phyloP scores from a whole-genome alignment of 2,113 vertebrate genomes.

The Campylomormyrus numenius region DNA sequence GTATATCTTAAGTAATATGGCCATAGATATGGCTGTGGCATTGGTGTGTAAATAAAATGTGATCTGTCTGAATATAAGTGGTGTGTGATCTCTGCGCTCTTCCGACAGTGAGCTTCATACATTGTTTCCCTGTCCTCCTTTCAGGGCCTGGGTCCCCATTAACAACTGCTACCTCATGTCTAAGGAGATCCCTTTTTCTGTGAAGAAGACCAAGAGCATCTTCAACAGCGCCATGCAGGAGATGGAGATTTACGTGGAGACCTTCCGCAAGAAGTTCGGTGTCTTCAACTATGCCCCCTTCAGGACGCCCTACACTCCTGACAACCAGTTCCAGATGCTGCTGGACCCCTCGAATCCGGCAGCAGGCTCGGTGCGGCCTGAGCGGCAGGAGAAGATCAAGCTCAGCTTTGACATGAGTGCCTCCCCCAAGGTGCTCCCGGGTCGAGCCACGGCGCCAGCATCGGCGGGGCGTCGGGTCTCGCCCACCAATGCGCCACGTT shows the following conservation, averaged over 20 bases:
- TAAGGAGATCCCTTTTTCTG: slow-evolving; percentile 98
- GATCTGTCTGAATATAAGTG: not conserved
- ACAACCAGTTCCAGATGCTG: slow-evolving; percentile 96
- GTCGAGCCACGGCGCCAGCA: slow-evolving; percentile 68
- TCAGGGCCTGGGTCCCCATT: slow-evolving; percentile 96
- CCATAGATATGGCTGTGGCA: not conserved
- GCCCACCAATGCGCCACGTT: slow-evolving; percentile 77
- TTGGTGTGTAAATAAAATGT: not conserved
- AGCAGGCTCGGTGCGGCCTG: slow-evolving; percentile 76
- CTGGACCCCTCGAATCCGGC: slow-evolving; percentile 81
- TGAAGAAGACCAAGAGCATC: slow-evolving; percentile 99
- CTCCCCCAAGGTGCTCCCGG: slow-evolving; percentile 84
- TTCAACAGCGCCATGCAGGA: slow-evolving; percentile 99
- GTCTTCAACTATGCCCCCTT: slow-evolving; percentile 97
- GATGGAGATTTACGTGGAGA: slow-evolving; percentile 98
- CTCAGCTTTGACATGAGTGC: slow-evolving; percentile 92
- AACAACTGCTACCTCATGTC: slow-evolving; percentile 99
- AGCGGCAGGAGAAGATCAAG: slow-evolving; percentile 94
- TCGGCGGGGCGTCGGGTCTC: slow-evolving; percentile 67
- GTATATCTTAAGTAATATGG: not conserved
- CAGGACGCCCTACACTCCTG: slow-evolving; percentile 90
- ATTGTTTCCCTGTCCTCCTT: not conserved
- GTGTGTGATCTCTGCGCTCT: no score
- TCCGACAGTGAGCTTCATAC: not conserved
- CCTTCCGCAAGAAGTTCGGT: slow-evolving; percentile 87